These are phyloP conservation scores for Diloba caeruleocephala DNA, from an alignment of 2,888 invertebrate species.

Conservation along the genomic window DNA sequence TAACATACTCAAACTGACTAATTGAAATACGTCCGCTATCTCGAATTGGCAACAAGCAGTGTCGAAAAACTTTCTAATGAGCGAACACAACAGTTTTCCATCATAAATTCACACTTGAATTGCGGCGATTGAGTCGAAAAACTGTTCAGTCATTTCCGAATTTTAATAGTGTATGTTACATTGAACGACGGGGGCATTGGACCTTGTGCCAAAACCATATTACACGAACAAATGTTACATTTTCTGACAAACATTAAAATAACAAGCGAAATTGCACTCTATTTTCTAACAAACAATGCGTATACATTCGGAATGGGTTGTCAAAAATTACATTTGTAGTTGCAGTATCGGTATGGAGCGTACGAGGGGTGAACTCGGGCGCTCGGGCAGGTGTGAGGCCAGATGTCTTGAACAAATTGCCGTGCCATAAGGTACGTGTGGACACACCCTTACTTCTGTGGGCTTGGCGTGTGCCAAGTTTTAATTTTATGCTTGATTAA, in stretches of 20 bases:
- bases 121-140: conserved; percentile 78
- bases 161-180: conserved; percentile 80
- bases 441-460: conserved; percentile 84
- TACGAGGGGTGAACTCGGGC: conserved; percentile 62
- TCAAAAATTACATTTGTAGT: conserved; percentile 27
- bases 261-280: conserved; percentile 56
- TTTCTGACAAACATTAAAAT: conserved; percentile 14
- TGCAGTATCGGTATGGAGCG: conserved; percentile 73
- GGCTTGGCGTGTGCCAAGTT: conserved; percentile 87
- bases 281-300: conserved; percentile 47
- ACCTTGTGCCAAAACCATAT: conserved; percentile 81
- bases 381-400: conserved; percentile 85
- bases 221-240: conserved; percentile 60
- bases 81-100: conserved; percentile 66
- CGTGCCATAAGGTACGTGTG: conserved; percentile 85
- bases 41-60: conserved; percentile 68
- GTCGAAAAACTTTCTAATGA: conserved; percentile 69
- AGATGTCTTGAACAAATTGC: conserved; percentile 89
- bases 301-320: conserved; percentile 36
- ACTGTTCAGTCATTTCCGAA: conserved; percentile 86
- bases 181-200: conserved; percentile 83
- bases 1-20: conserved; percentile 70
- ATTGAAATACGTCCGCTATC: conserved; percentile 78
- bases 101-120: conserved; percentile 78
- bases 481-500: conserved; percentile 89